Base-by-base conservation (phyloP, 1,140 invertebrate species). In the Cepaea nemoralis region DNA sequence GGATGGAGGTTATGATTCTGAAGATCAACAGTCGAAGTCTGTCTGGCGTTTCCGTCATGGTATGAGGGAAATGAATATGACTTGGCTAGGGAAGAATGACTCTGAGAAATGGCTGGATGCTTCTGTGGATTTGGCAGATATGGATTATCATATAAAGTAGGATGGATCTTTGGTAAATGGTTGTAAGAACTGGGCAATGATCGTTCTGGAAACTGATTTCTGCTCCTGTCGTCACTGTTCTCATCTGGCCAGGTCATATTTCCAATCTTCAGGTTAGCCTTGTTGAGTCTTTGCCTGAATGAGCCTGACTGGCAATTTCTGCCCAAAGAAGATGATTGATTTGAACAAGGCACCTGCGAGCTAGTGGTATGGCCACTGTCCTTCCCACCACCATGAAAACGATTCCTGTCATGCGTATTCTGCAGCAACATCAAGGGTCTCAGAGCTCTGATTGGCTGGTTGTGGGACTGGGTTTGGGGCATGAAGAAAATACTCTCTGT, bases 401-500 rank as follows among this genome's bases (percentile, higher is more conserved):
- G 50, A 6, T 75, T 22, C 73, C 27, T 19, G 10, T 39, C 27
- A 33, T 74, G 12, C 24, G 2, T 42, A 6, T 14, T 27, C 0
- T 74, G 12, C 27, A 39, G n/a, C 1, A 40, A 55, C 2, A 77
- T 35, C 19, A 50, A 2, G 16, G 75, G 33, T 35, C 48, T 59
- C 55, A 37, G 37, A 2, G 27, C 75, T 27, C 59, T 35, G 35
- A 33, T 24, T 19, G 33, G 40, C 24, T 71, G 77, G 70, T 82
- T 63, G 50, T 63, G 74, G 39, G 80, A 73, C 12, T 78, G 81
- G 59, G 84, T 77, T 19, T 81, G 83, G 24, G 87, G 86, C 73
- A 87, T 70, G 70, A 87, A 83, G 80, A 86, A 88, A 19, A 88
- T 82, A 70, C 63, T 71, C 80, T 84, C 83, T 0, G 75, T 80